Conservation (phyloP, 2,797 vertebrate genomes). For the Pseudocheirus occidentalis region DNA sequence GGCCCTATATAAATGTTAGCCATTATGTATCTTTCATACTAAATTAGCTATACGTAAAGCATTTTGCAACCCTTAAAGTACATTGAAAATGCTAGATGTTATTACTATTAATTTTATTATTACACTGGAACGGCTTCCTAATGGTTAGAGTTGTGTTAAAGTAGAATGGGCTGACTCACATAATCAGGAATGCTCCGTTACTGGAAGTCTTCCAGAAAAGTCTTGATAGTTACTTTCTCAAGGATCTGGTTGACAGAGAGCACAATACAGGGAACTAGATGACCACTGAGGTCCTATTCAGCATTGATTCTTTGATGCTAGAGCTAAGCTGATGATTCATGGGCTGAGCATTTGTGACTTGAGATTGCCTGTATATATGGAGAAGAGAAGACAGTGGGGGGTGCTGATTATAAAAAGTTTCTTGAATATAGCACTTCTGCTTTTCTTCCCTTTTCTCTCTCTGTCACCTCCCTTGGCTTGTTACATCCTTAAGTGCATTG, state of each 20-base stretch:
- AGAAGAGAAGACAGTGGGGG: not conserved
- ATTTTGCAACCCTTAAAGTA: not conserved
- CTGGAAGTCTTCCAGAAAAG: not conserved
- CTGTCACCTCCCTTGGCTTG: not conserved
- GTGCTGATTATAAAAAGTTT: not conserved
- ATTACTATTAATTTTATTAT: too few species aligned
- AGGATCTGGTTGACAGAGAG: not conserved
- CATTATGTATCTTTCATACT: not conserved
- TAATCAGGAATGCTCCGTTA: not conserved
- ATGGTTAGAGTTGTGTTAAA: not conserved
- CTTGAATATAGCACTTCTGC: not conserved
- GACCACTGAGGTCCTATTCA: not conserved
- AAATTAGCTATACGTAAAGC: not conserved
- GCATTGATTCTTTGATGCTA: not conserved
- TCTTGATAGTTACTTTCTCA: not conserved
- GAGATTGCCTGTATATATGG: not conserved
- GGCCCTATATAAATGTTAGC: not conserved
- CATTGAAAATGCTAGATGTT: too few species aligned
- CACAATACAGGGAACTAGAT: not conserved
- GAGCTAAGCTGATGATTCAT: not conserved
- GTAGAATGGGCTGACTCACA: not conserved
- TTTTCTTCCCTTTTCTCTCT: not conserved
- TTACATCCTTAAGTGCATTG: not conserved
- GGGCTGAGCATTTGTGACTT: not conserved
- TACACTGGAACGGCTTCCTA: not conserved